Evolutionary conservation across 2,888 invertebrate species (phyloP), one percentile per base, ranked within the genome.

Genomic region (Anthophora plumipes): DNA sequence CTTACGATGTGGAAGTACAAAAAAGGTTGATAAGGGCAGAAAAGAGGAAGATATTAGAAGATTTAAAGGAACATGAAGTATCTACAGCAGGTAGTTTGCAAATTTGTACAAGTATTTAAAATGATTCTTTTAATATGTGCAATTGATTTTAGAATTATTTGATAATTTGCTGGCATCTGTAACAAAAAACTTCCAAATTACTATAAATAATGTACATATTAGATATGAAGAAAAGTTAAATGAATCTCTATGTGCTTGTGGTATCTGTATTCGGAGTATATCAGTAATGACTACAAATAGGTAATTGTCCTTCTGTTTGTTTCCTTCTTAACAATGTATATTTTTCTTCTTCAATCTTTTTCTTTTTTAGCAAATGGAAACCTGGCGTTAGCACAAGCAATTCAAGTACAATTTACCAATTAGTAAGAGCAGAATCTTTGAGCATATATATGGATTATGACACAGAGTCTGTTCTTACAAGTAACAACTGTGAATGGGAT

Each of bases 211-310:
- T 92, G 95, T 98, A 60, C 97, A 98, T 93, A 94, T 98, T 76
- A 94, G 97, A 82, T 97, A 97, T 89, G 97, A 97, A 92, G 97
- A 97, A 91, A 95, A 95, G 9, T 94, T 96, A 83, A 95, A 95
- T 61, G 95, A 95, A 55, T 95, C 95, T 79, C 95, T 96, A 6
- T 94, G 97, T 87, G 96, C 97, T 0, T 96, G 96, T 90, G 97
- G 97, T 1, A 90, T 97, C 43, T 97, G 97, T 92, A 94, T 98
- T 76, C 96, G 97, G 89, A 96, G 95, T 85, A 94, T 97, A 83
- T 96, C 96, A 0, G 96, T 97, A 83, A 96, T 97, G 92, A 97
- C 97, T 9, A 97, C 97, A 3, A 97, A 97, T 90, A 96, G 95
- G 96, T 96, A 91, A 93, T 79, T 41, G n/a, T 39, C 37, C 6